These are phyloP conservation scores for Steinernema carpocapsae DNA, from an alignment of 2,888 invertebrate species.

Conservation along the genomic window DNA sequence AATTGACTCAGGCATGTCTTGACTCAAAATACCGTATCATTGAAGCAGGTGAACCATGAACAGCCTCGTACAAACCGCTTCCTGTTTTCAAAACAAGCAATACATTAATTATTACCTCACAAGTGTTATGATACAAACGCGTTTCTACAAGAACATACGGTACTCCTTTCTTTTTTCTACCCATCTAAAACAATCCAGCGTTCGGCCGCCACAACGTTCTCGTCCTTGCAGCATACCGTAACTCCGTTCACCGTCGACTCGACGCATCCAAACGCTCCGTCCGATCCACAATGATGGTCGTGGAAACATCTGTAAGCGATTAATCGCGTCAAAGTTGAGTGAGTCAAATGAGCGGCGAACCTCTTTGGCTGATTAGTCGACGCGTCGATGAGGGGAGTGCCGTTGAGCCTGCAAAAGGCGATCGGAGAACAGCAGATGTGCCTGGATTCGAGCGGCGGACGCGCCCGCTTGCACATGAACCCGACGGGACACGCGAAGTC, in stretches of 20 bases:
- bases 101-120: no score
- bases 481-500: constrained; percentile 39
- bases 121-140: no score
- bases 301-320: constrained; percentile 11
- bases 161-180: background rate
- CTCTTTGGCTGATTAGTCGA: constrained; percentile 48
- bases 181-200: constrained; percentile 16
- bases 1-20: no score
- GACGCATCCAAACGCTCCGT: background rate
- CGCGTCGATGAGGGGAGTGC: constrained; percentile 42
- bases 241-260: constrained; percentile 9
- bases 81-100: no score
- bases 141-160: no score
- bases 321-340: background rate
- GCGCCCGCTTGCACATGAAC: constrained; percentile 39
- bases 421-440: constrained; percentile 46
- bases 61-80: no score
- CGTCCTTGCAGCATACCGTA: background rate
- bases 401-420: constrained; percentile 45
- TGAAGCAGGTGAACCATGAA: no score
- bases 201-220: background rate
- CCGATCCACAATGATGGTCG: constrained; percentile 18
- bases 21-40: no score
- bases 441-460: background rate
- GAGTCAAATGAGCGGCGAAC: constrained; percentile 10